Evolutionary conservation across 2,113 vertebrate genomes (phyloP).

Genomic region (Cettia cetti): DNA sequence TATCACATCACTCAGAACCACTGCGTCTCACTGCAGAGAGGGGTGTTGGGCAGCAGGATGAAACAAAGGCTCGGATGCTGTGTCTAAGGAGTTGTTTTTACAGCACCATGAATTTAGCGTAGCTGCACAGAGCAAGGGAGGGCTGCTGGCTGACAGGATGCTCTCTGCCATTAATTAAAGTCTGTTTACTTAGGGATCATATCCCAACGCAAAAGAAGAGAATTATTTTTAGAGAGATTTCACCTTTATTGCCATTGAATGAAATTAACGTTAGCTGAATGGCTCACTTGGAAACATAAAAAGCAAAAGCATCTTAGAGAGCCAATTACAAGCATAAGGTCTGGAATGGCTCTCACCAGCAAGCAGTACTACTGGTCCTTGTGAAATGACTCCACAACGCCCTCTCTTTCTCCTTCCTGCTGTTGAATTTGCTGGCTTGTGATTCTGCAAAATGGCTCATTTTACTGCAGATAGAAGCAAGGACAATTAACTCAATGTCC

Average conservation of each 20-base stretch:
- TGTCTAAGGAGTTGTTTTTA: background rate
- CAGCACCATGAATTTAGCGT: background rate
- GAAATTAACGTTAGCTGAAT: conserved; percentile 1
- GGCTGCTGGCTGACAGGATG: background rate
- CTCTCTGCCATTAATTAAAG: conserved; percentile 37
- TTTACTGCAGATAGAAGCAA: background rate
- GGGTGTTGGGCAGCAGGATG: conserved; percentile 14
- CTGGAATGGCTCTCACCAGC: conserved; percentile 16
- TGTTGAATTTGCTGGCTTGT: background rate
- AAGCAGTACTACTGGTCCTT: background rate
- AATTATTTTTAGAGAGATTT: conserved; percentile 47
- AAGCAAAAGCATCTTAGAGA: conserved; percentile 22
- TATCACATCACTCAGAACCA: conserved; percentile 15
- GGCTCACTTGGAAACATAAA: conserved; percentile 41
- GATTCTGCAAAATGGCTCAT: background rate
- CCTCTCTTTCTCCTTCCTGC: background rate
- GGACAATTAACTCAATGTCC: background rate
- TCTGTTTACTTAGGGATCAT: conserved; percentile 40
- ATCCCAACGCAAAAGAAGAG: background rate
- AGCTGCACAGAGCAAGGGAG: background rate
- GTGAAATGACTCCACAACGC: background rate
- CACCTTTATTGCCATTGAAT: conserved; percentile 33
- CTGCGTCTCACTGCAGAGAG: conserved; percentile 5
- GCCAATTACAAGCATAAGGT: conserved; percentile 48
- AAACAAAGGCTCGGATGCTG: background rate